Evolutionary conservation across 2,888 invertebrate genomes (phyloP).

Genomic region (Augiades crinisus): DNA sequence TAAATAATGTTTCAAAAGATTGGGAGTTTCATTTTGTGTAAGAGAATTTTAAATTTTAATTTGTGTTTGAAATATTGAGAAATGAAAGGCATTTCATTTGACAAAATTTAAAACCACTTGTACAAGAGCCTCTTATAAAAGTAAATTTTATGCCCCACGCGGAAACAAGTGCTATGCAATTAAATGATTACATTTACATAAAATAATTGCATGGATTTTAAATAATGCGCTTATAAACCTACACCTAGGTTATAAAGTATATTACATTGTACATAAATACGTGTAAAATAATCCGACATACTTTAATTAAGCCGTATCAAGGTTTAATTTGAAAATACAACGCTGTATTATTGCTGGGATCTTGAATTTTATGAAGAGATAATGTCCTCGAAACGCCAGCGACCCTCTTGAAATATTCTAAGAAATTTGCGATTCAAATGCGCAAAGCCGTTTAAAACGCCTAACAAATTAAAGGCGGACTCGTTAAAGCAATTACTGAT

Average conservation of each 20-base stretch:
- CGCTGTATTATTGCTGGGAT: conserved; percentile 67
- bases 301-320: conserved; percentile 35
- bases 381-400: conserved; percentile 75
- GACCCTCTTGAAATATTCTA: conserved; percentile 79
- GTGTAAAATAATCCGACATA: conserved; percentile 28
- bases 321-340: conserved; percentile 64
- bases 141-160: neutral
- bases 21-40: too few relatives aligned
- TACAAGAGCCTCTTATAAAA: neutral
- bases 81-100: neutral
- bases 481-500: conserved; percentile 80
- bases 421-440: conserved; percentile 81
- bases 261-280: conserved; percentile 1
- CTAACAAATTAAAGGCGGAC: conserved; percentile 80
- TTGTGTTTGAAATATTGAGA: neutral
- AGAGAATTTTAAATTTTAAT: too few relatives aligned
- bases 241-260: neutral
- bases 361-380: conserved; percentile 80
- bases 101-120: too few relatives aligned
- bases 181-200: neutral
- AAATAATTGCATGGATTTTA: neutral
- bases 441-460: conserved; percentile 80
- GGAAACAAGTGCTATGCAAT: neutral
- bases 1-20: too few relatives aligned
- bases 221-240: neutral